Conservation (phyloP, 1,140 invertebrate genomes). For the Ericerus pela region DNA sequence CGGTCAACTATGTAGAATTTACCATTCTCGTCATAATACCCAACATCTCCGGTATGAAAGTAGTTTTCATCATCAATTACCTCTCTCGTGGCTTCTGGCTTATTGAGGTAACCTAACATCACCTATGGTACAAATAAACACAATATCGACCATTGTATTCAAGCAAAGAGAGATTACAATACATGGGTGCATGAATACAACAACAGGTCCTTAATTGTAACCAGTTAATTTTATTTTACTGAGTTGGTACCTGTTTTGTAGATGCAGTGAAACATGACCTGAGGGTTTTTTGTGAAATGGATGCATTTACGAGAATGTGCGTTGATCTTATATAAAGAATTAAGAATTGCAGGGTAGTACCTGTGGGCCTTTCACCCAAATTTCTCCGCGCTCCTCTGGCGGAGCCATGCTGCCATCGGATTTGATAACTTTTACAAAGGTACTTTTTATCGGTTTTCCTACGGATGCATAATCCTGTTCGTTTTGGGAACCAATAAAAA, state of each 20-base stretch:
- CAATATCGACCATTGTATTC: background rate
- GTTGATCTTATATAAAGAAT: background rate
- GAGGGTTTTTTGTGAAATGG: slow-evolving; percentile 44
- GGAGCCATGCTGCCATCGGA: slow-evolving; percentile 36
- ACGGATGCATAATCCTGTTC: slow-evolving; percentile 36
- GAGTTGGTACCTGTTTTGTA: background rate
- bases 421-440: slow-evolving; percentile 46
- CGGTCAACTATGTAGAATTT: slow-evolving; percentile 59
- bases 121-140: slow-evolving; percentile 27
- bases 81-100: slow-evolving; percentile 43
- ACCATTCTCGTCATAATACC: slow-evolving; percentile 51
- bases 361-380: slow-evolving; percentile 48
- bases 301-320: slow-evolving; percentile 39
- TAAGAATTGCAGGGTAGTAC: slow-evolving; percentile 28
- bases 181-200: no score
- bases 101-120: slow-evolving; percentile 50
- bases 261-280: background rate
- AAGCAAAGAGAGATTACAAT: background rate
- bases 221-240: no score
- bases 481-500: slow-evolving; percentile 27
- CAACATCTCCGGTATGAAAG: slow-evolving; percentile 68
- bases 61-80: slow-evolving; percentile 53
- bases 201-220: no score
- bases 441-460: slow-evolving; percentile 42
- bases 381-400: slow-evolving; percentile 44